phyloP scores from a whole-genome alignment of 2,888 invertebrate genomes.

The Trichacis sp. region DNA sequence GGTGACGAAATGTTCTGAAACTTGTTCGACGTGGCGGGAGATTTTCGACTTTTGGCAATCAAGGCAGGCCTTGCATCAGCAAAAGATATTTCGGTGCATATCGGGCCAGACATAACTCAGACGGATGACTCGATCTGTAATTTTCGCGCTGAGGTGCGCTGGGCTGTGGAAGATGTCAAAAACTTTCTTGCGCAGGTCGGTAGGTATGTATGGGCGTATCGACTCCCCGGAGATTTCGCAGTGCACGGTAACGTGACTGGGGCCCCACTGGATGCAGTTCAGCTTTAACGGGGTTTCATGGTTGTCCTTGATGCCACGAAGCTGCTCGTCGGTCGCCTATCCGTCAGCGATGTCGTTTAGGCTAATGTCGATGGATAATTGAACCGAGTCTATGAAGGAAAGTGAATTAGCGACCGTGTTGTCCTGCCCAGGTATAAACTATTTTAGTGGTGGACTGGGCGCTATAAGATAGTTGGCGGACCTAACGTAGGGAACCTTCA shows the following conservation, averaged over 20 bases:
- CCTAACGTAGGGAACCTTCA: not conserved
- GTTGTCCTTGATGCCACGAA: not conserved
- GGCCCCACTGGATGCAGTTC: too few relatives aligned
- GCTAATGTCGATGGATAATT: not conserved
- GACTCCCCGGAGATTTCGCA: not conserved
- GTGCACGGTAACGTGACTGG: not conserved
- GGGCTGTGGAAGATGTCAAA: not conserved
- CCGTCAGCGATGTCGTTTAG: not conserved
- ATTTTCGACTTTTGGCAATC: not conserved
- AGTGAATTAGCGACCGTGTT: too few relatives aligned
- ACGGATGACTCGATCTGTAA: not conserved
- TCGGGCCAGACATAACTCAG: too few relatives aligned
- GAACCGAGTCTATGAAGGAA: not conserved
- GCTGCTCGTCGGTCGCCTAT: not conserved
- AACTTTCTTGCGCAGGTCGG: too few relatives aligned
- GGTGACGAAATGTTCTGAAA: not conserved
- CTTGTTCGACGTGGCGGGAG: too few relatives aligned
- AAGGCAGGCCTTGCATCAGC: not conserved
- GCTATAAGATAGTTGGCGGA: not conserved
- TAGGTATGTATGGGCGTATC: not conserved
- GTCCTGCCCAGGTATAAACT: too few relatives aligned
- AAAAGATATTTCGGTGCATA: not conserved
- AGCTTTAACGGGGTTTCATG: too few relatives aligned
- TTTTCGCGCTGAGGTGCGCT: not conserved
- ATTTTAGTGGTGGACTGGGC: too few relatives aligned